These are phyloP conservation scores for Halcyon smyrnensis DNA, from an alignment of 2,797 vertebrate species.

Conservation along the genomic window DNA sequence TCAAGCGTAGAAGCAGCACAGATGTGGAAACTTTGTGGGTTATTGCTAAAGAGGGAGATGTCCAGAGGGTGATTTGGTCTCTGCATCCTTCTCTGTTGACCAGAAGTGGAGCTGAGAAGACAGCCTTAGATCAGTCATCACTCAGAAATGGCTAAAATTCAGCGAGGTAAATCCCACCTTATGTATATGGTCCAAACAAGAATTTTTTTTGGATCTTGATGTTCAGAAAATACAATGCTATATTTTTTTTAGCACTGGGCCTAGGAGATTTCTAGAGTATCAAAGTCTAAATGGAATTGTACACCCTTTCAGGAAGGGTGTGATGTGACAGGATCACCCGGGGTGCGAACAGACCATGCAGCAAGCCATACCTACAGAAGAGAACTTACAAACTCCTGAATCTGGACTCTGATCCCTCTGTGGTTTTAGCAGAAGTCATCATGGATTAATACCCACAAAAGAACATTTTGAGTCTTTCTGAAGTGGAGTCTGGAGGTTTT, in stretches of 20 bases:
- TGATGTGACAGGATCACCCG: background rate
- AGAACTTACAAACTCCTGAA: background rate
- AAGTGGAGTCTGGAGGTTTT: background rate
- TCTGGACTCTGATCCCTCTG: background rate
- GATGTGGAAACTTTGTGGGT: background rate
- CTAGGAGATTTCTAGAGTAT: background rate
- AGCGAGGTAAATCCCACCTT: background rate
- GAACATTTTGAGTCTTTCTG: background rate
- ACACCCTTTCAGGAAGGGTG: background rate
- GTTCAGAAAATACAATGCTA: background rate
- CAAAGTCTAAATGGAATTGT: background rate
- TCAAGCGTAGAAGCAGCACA: background rate
- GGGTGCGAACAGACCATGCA: background rate
- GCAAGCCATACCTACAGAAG: background rate
- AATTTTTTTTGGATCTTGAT: background rate
- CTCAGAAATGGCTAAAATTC: background rate
- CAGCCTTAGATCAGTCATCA: background rate
- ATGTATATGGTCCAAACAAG: background rate
- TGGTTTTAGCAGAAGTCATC: background rate
- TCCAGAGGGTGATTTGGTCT: background rate
- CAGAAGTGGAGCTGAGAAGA: background rate
- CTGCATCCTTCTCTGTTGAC: background rate
- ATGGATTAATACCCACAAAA: background rate
- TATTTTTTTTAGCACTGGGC: background rate
- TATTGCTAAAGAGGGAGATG: background rate